phyloP scores from a whole-genome alignment of 2,113 vertebrate species.

The Noturus placidus region DNA sequence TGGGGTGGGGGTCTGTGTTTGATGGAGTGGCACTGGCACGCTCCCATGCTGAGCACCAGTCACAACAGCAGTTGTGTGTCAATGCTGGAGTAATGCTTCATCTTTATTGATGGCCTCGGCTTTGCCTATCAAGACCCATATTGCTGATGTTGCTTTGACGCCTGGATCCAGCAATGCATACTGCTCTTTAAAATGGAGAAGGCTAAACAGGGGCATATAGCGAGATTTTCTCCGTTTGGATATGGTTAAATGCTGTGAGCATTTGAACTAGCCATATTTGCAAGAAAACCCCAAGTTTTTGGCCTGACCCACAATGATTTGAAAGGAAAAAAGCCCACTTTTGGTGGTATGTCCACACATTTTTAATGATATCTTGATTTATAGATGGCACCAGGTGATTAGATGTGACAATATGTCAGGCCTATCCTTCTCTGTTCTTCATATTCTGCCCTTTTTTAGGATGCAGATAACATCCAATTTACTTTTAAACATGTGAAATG shows the following conservation, averaged over 20 bases:
- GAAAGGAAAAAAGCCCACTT: background rate
- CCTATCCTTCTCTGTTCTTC: background rate
- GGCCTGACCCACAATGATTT: background rate
- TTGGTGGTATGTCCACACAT: background rate
- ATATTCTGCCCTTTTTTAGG: background rate
- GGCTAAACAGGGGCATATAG: background rate
- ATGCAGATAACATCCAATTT: background rate
- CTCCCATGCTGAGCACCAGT: slow-evolving; percentile 50
- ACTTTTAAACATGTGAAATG: slow-evolving; percentile 5
- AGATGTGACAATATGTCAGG: slow-evolving; percentile 3
- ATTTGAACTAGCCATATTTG: background rate
- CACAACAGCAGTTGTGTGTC: slow-evolving; percentile 41
- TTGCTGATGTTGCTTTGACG: background rate
- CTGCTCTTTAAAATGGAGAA: background rate
- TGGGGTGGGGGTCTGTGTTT: slow-evolving; percentile 23
- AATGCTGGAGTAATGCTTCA: slow-evolving; percentile 43
- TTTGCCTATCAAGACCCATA: slow-evolving; percentile 23
- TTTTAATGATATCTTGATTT: background rate
- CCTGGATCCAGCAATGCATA: background rate
- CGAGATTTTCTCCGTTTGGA: background rate
- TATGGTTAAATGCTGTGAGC: background rate
- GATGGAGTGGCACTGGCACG: slow-evolving; percentile 48
- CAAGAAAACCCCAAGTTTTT: background rate
- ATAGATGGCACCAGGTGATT: background rate
- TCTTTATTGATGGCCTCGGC: slow-evolving; percentile 48